phyloP scores from a whole-genome alignment of 2,888 invertebrate species.

The Nebria salina region DNA sequence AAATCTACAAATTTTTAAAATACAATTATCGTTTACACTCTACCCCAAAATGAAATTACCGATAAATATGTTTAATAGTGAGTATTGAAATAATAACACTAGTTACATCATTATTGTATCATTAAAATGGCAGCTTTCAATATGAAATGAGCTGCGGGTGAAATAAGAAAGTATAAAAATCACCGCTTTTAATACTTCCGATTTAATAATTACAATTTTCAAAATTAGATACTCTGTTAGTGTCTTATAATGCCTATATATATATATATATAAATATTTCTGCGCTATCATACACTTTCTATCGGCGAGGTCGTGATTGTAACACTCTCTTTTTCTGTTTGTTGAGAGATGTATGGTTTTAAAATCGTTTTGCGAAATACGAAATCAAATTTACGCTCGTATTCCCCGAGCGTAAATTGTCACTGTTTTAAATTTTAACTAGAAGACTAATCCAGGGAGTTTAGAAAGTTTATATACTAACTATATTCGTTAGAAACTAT shows the following conservation, averaged over 20 bases:
- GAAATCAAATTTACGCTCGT: background rate
- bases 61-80: background rate
- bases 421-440: background rate
- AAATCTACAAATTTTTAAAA: background rate
- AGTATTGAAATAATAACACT: background rate
- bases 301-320: conserved; percentile 1
- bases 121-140: conserved; percentile 5
- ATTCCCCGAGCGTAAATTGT: background rate
- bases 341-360: background rate
- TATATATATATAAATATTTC: background rate
- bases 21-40: too few relatives aligned
- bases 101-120: background rate
- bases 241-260: conserved; percentile 3
- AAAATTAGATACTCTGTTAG: conserved; percentile 20
- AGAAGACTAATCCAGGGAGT: too few relatives aligned
- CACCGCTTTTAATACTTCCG: conserved; percentile 13
- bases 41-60: background rate
- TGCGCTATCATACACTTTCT: background rate
- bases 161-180: conserved; percentile 7
- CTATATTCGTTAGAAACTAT: too few relatives aligned
- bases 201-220: conserved; percentile 30
- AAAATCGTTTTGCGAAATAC: background rate
- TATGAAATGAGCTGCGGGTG: background rate
- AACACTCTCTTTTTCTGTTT: background rate
- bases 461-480: too few relatives aligned